Percentiles rank a stretch among this genome's conserved stretches.
These are phyloP conservation scores for Antrozous pallidus DNA, from an alignment of 2,797 vertebrate species.

Conservation along the genomic window DNA sequence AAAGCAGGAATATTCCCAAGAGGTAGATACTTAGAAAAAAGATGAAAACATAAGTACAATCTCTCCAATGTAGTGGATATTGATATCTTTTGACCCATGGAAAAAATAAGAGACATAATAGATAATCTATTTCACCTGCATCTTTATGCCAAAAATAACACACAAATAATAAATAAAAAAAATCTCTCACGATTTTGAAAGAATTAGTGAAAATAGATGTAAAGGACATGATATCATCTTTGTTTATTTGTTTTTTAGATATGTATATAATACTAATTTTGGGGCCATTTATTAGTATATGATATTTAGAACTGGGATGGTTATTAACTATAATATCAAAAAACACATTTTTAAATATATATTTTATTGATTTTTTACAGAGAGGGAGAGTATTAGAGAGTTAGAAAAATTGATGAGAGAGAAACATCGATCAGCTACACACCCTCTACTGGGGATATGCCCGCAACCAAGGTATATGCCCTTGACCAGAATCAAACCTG, in stretches of 20 bases:
- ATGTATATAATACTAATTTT: not conserved
- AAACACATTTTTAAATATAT: not conserved
- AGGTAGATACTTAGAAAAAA: not conserved
- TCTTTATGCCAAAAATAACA: not conserved
- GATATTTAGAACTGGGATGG: not conserved
- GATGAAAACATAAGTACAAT: not conserved
- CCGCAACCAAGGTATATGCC: too few relatives aligned
- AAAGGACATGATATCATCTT: not conserved
- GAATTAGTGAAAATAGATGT: not conserved
- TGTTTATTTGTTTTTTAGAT: not conserved
- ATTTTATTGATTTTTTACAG: too few relatives aligned
- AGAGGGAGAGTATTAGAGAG: too few relatives aligned
- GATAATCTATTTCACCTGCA: not conserved
- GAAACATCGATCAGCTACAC: too few relatives aligned
- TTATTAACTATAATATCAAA: not conserved
- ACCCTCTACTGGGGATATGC: too few relatives aligned
- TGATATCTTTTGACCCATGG: not conserved
- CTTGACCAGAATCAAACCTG: too few relatives aligned
- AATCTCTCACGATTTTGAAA: not conserved
- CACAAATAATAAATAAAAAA: not conserved
- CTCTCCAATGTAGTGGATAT: not conserved
- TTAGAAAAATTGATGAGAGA: too few relatives aligned
- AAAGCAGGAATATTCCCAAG: slow-evolving; percentile 19
- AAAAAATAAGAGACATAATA: not conserved
- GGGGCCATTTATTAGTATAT: not conserved